Evolutionary conservation across 2,113 vertebrate species (phyloP).

Genomic region (Cyprinodon brontotheroides): DNA sequence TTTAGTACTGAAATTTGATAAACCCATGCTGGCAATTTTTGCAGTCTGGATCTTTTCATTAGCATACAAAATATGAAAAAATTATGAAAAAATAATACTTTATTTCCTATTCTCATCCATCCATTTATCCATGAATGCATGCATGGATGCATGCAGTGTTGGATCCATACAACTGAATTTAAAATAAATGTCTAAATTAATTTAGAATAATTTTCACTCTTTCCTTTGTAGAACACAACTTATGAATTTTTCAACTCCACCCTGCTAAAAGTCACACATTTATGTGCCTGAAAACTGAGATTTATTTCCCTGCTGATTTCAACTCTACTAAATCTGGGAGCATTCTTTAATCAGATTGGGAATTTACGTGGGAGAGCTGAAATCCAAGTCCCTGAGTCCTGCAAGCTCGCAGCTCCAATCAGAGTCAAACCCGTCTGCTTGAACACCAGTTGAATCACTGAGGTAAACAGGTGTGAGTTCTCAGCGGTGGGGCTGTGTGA

Average conservation of each 20-base stretch:
- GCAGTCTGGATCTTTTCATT: no score
- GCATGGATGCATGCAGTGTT: no score
- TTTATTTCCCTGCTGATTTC: conserved; percentile 3
- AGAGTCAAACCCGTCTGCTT: conserved; percentile 15
- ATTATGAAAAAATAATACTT: no score
- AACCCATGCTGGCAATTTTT: no score
- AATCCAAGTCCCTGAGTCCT: conserved; percentile 15
- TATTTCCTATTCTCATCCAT: no score
- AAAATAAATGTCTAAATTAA: no score
- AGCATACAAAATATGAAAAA: no score
- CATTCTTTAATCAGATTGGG: conserved; percentile 7
- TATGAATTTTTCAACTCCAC: neutral
- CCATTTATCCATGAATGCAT: no score
- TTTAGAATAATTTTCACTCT: neutral
- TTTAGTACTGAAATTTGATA: no score
- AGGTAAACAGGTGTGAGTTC: conserved; percentile 54
- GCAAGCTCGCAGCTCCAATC: conserved; percentile 6
- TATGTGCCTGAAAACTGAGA: neutral
- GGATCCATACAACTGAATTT: no score
- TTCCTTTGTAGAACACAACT: neutral
- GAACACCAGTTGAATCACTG: conserved; percentile 42
- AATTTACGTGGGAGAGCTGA: conserved; percentile 37
- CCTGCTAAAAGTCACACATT: neutral
- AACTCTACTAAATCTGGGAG: conserved; percentile 23
- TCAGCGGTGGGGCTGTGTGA: conserved; percentile 34